Evolutionary conservation across 64 coral and sea anemone genomes (phyloP), one percentile per base, ranked within the genome.

Genomic region (Orbicella faveolata): DNA sequence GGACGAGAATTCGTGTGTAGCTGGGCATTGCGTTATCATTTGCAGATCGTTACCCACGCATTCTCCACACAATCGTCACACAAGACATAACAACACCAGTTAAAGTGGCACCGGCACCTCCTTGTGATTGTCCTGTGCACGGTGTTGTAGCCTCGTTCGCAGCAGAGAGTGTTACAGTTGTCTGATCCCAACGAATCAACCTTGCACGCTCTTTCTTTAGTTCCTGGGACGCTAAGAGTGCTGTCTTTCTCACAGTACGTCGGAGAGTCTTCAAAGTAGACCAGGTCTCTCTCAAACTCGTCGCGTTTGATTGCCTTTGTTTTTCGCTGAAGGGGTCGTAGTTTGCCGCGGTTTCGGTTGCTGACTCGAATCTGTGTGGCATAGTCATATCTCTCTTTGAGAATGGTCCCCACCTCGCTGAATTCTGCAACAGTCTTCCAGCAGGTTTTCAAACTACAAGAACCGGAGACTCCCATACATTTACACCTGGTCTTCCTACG

Each of bases 11-110:
- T 25, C 9, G 1, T n/a, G 66, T 69, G 21, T 20, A 69, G 3
- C 10, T 9, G 67, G 25, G 67, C 9, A 9, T 70, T 26, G 25
- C 67, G 67, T n/a, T 70, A 52, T 23, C 72, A 85, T 54, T 85
- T 85, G n/a, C 82, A 85, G 19, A 85, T 72, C n/a, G 82, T 85
- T 12, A 85, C 82, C 82, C 82, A 85, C 17, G 82, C 82, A 13
- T 72, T 82, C 26, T 93, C 77, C 20, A 61, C 52, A 33, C 95
- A 96, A 82, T 79, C 90, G 57, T 94, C 77, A 75, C 95, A 96
- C 62, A 96, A 90, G n/a, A 93, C 88, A 79, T 93, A 96, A 74
- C 95, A 96, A 84, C 95, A 96, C 95, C 95, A 96, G 51, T 93
- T 93, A 76, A 96, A 96, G 83, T 96, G 95, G 48, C 95, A 96